Evolutionary conservation across 2,888 invertebrate species (phyloP), one percentile per base, ranked within the genome.

Genomic region (Clunio marinus): DNA sequence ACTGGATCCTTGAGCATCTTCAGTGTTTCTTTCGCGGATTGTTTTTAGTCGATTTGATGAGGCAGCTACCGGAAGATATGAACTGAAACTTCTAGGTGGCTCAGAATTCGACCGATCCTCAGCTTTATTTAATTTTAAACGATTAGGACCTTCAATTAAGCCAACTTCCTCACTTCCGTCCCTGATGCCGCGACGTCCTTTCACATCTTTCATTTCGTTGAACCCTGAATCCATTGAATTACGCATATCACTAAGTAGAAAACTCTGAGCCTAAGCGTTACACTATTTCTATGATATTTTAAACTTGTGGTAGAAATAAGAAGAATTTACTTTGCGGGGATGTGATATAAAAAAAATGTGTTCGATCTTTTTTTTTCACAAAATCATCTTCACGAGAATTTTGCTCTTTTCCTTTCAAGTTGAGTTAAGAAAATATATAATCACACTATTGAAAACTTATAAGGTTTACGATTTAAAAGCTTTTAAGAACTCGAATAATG

Each of bases 211-310:
- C n/a, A 46, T 63, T 27, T 46, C 63, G 70, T 76, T 76, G 59
- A 76, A 72, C 32, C 74, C 74, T 70, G 73, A 73, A 70, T 7
- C 22, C 7, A 55, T 35, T 20, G 55, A 55, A 15, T 35, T 55
- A 24, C 66, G 32, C 55, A 57, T 66, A 74, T 73, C n/a, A 74
- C 72, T 2, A 59, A 8, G 20, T 32, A 10, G n/a, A n/a, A n/a
- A n/a, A n/a, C n/a, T n/a, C 32, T 22, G 2, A 20, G 3, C 20
- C 28, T 28, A 46, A 46, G 17, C 37, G 63, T 20, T 41, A 41
- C 22, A 27, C 41, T 60, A 22, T 37, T 7, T n/a, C 60, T 37
- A 24, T 10, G 32, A 37, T 60, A 59, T 59, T 32, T 32, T 32
- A 15, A 59, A 28, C 17, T 25, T 4, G 28, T 32, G 41, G 37